A percentile compares a stretch with the other conserved stretches of the same genome.
phyloP scores from a whole-genome alignment of 2,888 invertebrate species.

The Ligdia adustata region DNA sequence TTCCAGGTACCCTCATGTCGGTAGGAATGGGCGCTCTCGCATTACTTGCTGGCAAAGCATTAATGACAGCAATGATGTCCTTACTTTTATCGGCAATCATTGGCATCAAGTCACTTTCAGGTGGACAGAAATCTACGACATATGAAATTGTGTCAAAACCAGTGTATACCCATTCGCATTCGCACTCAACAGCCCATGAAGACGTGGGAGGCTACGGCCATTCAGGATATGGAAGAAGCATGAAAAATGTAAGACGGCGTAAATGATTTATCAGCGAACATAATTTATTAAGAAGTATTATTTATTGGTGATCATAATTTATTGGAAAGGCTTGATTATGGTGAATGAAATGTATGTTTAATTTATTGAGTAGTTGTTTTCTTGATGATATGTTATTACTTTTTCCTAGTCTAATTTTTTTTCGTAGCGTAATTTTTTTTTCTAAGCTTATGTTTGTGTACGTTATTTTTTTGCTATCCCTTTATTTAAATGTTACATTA shows the following conservation, averaged over 20 bases:
- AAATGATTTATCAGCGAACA: slow-evolving; percentile 3
- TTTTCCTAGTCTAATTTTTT: too few relatives aligned
- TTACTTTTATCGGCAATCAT: slow-evolving; percentile 90
- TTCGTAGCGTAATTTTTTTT: too few relatives aligned
- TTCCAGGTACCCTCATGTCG: slow-evolving; percentile 88
- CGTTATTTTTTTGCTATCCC: too few relatives aligned
- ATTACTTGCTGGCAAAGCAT: slow-evolving; percentile 91
- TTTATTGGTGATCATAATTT: slow-evolving; percentile 1
- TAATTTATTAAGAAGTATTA: slow-evolving; percentile 5
- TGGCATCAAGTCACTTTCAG: slow-evolving; percentile 88
- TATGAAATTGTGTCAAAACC: slow-evolving; percentile 94
- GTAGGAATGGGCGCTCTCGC: slow-evolving; percentile 90
- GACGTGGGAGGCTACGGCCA: slow-evolving; percentile 80
- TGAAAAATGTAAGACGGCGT: slow-evolving; percentile 60
- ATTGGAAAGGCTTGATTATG: background rate
- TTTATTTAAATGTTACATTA: too few relatives aligned
- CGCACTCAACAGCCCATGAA: slow-evolving; percentile 85
- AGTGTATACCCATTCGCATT: slow-evolving; percentile 87
- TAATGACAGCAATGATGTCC: slow-evolving; percentile 92
- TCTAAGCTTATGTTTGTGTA: too few relatives aligned
- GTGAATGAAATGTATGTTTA: background rate
- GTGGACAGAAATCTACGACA: slow-evolving; percentile 89
- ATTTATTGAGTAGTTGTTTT: slow-evolving; percentile 5
- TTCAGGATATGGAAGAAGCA: slow-evolving; percentile 78
- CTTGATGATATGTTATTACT: background rate